These are phyloP conservation scores for Eupsilia transversa DNA, from an alignment of 2,888 invertebrate genomes.

Conservation along the genomic window DNA sequence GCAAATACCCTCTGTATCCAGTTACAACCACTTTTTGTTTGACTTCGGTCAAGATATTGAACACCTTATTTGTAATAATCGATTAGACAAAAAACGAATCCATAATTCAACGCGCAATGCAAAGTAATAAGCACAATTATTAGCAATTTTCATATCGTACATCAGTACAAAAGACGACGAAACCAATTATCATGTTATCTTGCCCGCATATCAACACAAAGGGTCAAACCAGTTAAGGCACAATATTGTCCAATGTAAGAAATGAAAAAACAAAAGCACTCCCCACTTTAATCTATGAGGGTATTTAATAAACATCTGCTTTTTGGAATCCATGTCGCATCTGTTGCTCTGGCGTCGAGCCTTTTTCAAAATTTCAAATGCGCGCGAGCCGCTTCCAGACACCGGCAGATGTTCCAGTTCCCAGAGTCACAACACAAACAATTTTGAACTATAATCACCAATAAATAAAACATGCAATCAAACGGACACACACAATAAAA, in stretches of 20 bases:
- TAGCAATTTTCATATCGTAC: constrained; percentile 73
- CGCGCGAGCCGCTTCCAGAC: constrained; percentile 84
- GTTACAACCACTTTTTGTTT: constrained; percentile 58
- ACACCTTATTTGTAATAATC: constrained; percentile 50
- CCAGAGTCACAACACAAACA: constrained; percentile 58
- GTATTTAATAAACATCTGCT: constrained; percentile 89
- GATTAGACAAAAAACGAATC: constrained; percentile 50
- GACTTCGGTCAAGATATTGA: constrained; percentile 33
- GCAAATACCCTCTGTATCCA: constrained; percentile 54
- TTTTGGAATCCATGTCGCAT: constrained; percentile 89
- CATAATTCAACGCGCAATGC: constrained; percentile 52
- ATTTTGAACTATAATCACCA: constrained; percentile 66
- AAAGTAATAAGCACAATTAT: constrained; percentile 65
- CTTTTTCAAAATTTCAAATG: constrained; percentile 88
- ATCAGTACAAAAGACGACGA: constrained; percentile 75
- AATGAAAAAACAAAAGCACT: constrained; percentile 86
- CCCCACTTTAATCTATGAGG: constrained; percentile 87
- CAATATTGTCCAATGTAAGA: constrained; percentile 83
- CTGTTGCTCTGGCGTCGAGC: constrained; percentile 84
- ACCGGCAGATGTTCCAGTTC: constrained; percentile 86
- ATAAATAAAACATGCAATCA: constrained; percentile 62
- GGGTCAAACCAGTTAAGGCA: constrained; percentile 85
- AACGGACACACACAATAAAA: constrained; percentile 58
- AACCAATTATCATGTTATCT: constrained; percentile 82
- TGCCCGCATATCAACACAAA: constrained; percentile 85